Evolutionary conservation across 1,140 invertebrate genomes (phyloP), one percentile per base, ranked within the genome.

Genomic region (Heliconius hermathena): DNA sequence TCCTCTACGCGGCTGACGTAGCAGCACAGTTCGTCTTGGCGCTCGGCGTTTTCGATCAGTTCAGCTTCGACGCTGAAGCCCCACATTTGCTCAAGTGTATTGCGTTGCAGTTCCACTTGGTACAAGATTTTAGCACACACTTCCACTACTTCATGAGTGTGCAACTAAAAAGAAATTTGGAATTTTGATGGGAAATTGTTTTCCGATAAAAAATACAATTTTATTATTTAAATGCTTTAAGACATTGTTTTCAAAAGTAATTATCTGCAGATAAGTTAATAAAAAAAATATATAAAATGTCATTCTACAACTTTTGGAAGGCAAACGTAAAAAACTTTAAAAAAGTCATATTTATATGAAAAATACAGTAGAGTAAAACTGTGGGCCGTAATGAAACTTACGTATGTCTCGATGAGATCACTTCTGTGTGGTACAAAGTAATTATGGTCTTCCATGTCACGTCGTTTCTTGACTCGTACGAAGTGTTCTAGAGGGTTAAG

Each of bases 61-160:
- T 99, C 99, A 5, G 99, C 99, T 93, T 99, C 99, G 36, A 99
- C 98, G 78, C 98, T 98, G 95, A 99, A 99, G 79, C 99, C 99
- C 97, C 99, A 99, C 97, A 99, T 98, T 92, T 98, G 98, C 86
- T 99, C 98, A 82, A 98, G 95, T 18, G 97, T 98, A 76, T 96
- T 97, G 77, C 98, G 95, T 79, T 98, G 97, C 85, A 99, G 95
- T 93, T 99, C 98, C 79, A 99, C 98, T 96, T 99, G 98, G 94
- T 99, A 99, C 78, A 99, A 95, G 87, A 99, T 98, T 95, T 99
- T 99, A 83, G 98, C 98, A 94, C 98, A 99, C 20, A 99, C 98
- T 95, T 99, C 98, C 29, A 99, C 98, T 46, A 98, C 97, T 95
- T 99, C 98, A 89, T 99, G 98, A 79, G 98, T 99, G 94, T 99